Base-by-base conservation (phyloP, 30 jellyfish, hydroid and myxozoan species). In the Aurelia aurita region DNA sequence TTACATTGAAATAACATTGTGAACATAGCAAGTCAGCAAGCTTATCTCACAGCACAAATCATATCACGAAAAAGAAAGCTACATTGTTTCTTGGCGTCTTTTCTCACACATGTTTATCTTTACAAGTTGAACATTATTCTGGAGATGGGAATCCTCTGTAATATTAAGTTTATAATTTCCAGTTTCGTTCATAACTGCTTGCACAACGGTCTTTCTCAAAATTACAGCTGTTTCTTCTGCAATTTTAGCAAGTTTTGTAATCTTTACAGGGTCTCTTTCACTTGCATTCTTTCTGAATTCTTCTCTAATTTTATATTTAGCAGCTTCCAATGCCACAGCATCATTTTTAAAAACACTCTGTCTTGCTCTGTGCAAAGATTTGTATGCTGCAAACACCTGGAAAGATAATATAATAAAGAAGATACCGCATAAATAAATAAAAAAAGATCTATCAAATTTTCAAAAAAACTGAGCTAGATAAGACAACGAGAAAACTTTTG, bases 351-450 rank as follows among this genome's bases (percentile, higher is more conserved):
- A 88, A 21, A 88, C 97, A 47, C 46, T 69, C 34, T 64, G 82
- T 46, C 97, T 88, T 71, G 97, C 88, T 31, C 92, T 79, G 82
- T 88, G 97, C 78, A 88, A 67, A 0, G 69, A 79, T 69, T 63
- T 54, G 85, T 88, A 88, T 29, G 97, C 97, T 58, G 97, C 66
- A 8, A 88, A 55, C 6, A 88, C 97, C 97, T 88, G 88, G 26
- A 27, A 39, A 39, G 51, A 39, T 31, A 31, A 31, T 31, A 31
- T 5, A n/a, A n/a, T n/a, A n/a, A n/a, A n/a, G n/a, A n/a, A n/a
- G n/a, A n/a, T n/a, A n/a, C n/a, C n/a, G n/a, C n/a, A n/a, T n/a
- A n/a, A n/a, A n/a, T n/a, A n/a, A n/a, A n/a, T n/a, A n/a, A n/a
- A n/a, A n/a, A n/a, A n/a, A n/a, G n/a, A n/a, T n/a, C n/a, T n/a